Evolutionary conservation across 2,113 vertebrate genomes (phyloP).

Genomic region (Austrofundulus limnaeus): DNA sequence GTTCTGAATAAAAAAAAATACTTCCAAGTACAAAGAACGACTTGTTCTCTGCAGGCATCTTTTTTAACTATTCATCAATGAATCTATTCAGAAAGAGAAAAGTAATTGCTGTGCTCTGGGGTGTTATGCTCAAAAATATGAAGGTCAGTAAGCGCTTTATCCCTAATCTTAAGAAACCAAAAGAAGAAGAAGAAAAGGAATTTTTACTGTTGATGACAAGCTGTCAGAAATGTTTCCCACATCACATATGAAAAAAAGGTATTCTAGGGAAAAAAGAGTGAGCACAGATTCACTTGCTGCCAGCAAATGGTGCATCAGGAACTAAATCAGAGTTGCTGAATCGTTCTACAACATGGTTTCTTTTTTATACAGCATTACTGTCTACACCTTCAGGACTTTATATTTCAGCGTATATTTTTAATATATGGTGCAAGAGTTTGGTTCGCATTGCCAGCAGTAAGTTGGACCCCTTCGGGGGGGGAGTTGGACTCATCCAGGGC

Average conservation of each 20-base stretch:
- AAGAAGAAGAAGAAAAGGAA: conserved; percentile 29
- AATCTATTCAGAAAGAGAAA: conserved; percentile 56
- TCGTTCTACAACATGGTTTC: neutral
- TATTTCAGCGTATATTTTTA: neutral
- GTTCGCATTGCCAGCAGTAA: too few species aligned
- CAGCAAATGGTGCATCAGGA: neutral
- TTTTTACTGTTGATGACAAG: conserved; percentile 17
- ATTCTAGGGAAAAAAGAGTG: neutral
- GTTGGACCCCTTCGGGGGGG: too few species aligned
- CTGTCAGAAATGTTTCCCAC: conserved; percentile 5
- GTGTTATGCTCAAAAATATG: conserved; percentile 28
- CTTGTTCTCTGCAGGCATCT: conserved; percentile 39
- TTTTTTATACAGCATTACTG: neutral
- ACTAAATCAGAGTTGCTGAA: neutral
- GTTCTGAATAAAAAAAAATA: conserved; percentile 13
- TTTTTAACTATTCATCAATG: conserved; percentile 60
- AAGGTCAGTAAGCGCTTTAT: conserved; percentile 46
- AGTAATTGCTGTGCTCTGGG: conserved; percentile 50
- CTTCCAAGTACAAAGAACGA: conserved; percentile 48
- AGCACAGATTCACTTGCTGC: neutral
- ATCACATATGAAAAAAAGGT: neutral
- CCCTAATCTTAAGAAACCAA: conserved; percentile 14
- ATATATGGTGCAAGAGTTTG: neutral
- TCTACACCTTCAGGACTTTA: neutral
- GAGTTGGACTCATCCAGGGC: too few species aligned